phyloP scores from a whole-genome alignment of 1,140 invertebrate species.

The Heterodera schachtii region DNA sequence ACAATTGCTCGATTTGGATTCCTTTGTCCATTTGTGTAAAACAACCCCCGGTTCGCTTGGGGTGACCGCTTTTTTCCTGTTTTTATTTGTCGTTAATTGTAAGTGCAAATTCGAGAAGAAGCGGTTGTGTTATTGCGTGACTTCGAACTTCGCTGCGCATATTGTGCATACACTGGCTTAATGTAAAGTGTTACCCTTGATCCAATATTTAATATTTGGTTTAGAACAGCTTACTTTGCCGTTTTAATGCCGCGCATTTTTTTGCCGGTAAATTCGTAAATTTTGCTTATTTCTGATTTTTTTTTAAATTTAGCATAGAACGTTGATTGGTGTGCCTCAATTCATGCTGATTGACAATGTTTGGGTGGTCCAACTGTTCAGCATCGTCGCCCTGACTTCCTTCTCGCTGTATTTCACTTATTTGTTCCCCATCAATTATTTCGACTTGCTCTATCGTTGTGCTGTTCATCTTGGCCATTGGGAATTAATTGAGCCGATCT shows the following conservation, averaged over 20 bases:
- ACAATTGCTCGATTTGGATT: conserved; percentile 3
- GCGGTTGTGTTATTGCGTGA: conserved; percentile 69
- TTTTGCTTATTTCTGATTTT: conserved; percentile 14
- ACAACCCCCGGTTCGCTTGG: conserved; percentile 26
- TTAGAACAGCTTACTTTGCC: conserved; percentile 81
- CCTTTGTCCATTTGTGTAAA: conserved; percentile 25
- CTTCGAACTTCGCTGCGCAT: conserved; percentile 84
- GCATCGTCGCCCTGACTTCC: conserved; percentile 80
- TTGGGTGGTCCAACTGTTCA: conserved; percentile 80
- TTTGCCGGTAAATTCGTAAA: conserved; percentile 73
- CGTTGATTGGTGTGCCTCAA: conserved; percentile 70
- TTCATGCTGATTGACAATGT: conserved; percentile 80
- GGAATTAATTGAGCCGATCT: conserved; percentile 73
- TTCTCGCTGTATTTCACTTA: conserved; percentile 81
- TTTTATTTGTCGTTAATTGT: conserved; percentile 18
- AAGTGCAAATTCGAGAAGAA: conserved; percentile 32
- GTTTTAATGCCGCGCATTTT: conserved; percentile 86
- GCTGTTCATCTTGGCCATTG: conserved; percentile 86
- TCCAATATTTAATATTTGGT: background rate
- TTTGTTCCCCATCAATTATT: conserved; percentile 77
- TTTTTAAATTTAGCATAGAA: conserved; percentile 32
- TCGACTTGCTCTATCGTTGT: conserved; percentile 84
- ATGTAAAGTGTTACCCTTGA: conserved; percentile 59
- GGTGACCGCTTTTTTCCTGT: background rate
- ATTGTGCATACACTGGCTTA: conserved; percentile 84